A percentile compares a stretch with the other conserved stretches of the same genome.
Evolutionary conservation across 1,140 invertebrate genomes (phyloP).

Genomic region (Pristionchus pacificus): DNA sequence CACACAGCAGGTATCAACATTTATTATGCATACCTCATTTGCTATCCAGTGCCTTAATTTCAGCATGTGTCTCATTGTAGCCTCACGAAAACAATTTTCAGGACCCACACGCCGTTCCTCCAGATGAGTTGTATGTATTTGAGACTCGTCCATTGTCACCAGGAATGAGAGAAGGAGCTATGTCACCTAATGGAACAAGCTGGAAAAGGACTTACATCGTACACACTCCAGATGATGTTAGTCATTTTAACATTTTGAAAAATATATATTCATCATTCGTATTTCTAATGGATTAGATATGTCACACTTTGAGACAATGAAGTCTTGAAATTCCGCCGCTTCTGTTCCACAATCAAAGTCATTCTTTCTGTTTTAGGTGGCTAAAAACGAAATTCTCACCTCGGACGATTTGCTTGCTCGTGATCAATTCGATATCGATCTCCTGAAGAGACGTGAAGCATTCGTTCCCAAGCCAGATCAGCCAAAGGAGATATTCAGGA

Average conservation of each 20-base stretch:
- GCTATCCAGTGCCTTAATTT: no score
- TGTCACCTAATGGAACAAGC: conserved; percentile 18
- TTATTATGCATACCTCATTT: not conserved
- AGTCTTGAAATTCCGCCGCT: not conserved
- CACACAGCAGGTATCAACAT: not conserved
- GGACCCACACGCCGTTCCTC: conserved; percentile 31
- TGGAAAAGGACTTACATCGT: conserved; percentile 54
- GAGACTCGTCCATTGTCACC: conserved; percentile 53
- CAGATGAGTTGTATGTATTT: conserved; percentile 23
- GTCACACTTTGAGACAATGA: conserved; percentile 16
- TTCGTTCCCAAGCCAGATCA: conserved; percentile 52
- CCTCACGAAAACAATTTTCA: no score
- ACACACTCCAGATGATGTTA: conserved; percentile 26
- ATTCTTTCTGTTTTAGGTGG: no score
- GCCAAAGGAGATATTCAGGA: conserved; percentile 38
- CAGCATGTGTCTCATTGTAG: no score
- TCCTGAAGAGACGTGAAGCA: conserved; percentile 46
- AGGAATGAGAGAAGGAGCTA: conserved; percentile 22
- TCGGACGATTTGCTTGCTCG: conserved; percentile 51
- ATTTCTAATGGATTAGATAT: no score
- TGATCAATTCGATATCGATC: conserved; percentile 51
- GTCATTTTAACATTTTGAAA: no score
- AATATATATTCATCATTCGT: no score
- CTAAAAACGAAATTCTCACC: conserved; percentile 53
- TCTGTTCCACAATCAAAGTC: no score